Conservation (phyloP, 1,140 invertebrate genomes). For the Caenorhabditis inopinata region DNA sequence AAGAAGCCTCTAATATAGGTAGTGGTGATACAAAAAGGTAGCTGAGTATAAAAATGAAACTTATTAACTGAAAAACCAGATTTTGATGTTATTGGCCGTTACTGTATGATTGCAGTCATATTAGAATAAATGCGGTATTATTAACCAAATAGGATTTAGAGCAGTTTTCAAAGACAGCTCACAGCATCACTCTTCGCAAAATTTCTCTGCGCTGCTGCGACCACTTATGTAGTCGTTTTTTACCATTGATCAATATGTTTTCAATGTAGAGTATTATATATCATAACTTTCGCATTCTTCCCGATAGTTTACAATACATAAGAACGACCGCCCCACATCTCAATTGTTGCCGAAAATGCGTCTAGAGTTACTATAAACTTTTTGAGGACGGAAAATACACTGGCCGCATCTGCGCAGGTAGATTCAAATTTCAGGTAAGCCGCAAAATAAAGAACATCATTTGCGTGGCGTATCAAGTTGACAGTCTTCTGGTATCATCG, state of each 20-base stretch:
- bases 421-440: neutral
- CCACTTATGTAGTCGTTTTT: too few relatives aligned
- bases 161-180: too few relatives aligned
- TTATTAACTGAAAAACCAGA: too few relatives aligned
- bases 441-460: neutral
- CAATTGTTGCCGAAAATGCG: neutral
- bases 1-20: too few relatives aligned
- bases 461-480: neutral
- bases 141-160: too few relatives aligned
- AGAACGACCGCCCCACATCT: neutral
- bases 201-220: too few relatives aligned
- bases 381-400: neutral
- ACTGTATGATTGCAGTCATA: too few relatives aligned
- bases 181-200: too few relatives aligned
- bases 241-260: neutral
- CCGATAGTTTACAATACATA: neutral
- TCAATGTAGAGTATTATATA: neutral
- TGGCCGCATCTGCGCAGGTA: neutral
- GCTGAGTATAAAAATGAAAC: too few relatives aligned
- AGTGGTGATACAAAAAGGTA: too few relatives aligned
- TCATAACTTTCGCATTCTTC: neutral
- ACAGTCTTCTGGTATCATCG: neutral
- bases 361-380: slow-evolving; percentile 26
- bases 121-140: too few relatives aligned
- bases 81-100: too few relatives aligned